Evolutionary conservation across 2,797 vertebrate species (phyloP).

Genomic region (Bovichtus variegatus): DNA sequence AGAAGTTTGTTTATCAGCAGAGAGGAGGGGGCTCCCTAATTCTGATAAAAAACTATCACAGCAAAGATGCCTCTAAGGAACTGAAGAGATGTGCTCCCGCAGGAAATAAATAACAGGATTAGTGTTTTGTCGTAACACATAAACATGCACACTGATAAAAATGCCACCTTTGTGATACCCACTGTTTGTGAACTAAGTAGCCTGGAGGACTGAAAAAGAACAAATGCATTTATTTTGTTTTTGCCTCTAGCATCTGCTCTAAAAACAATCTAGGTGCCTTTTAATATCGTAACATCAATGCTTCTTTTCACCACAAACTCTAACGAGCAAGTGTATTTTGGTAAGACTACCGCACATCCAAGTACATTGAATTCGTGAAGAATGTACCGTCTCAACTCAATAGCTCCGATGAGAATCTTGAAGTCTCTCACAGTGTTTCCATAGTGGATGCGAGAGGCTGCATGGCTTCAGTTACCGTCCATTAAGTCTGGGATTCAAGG

Average conservation of each 20-base stretch:
- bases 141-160: slow-evolving; percentile 6
- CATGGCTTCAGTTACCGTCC: slow-evolving; percentile 61
- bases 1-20: slow-evolving; percentile 41
- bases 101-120: slow-evolving; percentile 10
- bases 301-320: slow-evolving; percentile 32
- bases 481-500: slow-evolving; percentile 60
- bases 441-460: slow-evolving; percentile 38
- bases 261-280: slow-evolving; percentile 26
- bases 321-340: slow-evolving; percentile 33
- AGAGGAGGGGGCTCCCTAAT: slow-evolving; percentile 12
- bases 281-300: slow-evolving; percentile 22
- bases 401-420: slow-evolving; percentile 46
- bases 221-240: slow-evolving; percentile 34
- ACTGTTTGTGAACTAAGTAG: slow-evolving; percentile 17
- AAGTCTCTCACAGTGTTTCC: slow-evolving; percentile 46
- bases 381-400: slow-evolving; percentile 54
- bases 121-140: slow-evolving; percentile 13
- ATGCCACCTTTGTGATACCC: neutral
- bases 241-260: slow-evolving; percentile 23
- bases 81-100: neutral
- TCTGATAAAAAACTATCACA: neutral
- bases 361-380: slow-evolving; percentile 45
- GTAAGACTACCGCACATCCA: slow-evolving; percentile 19
- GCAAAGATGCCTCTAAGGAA: slow-evolving; percentile 15
- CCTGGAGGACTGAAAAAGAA: slow-evolving; percentile 34